Base-by-base conservation (phyloP, 2,113 vertebrate species). In the Anolis carolinensis region DNA sequence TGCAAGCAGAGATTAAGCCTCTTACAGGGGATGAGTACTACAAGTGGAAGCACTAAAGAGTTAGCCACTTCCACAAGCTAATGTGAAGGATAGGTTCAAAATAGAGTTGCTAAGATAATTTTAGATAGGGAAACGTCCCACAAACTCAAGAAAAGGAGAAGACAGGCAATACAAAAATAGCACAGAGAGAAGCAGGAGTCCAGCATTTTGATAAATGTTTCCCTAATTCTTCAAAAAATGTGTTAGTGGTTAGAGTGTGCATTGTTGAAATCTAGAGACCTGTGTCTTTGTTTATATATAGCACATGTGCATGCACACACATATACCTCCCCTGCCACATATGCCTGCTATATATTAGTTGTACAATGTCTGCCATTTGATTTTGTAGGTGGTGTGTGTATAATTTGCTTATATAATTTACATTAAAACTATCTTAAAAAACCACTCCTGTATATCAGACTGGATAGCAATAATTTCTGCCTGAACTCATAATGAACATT, bases 391-490 rank as follows among this genome's bases (percentile, higher is more conserved):
- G 68, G 23, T 4, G 27, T 39, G 27, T 62, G 44, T 79, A 25
- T 36, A 48, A 65, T 48, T 20, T 39, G 36, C 55, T 75, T 4
- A 75, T 48, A 76, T 23, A 82, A 39, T n/a, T 39, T 18, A 75
- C 30, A 50, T 16, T 80, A 16, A 63, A 39, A 52, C 48, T 27
- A 65, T 9, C 23, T n/a, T 50, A 8, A 74, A 75, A 30, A 74
- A 18, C 8, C 3, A 50, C 74, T 81, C 25, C n/a, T 34, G 48
- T 21, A 20, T 59, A 77, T 48, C 30, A 75, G 39, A 83, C 39
- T 89, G 59, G 52, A 79, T 86, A 87, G 9, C 81, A 90, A 16
- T 79, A 91, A 82, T 34, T 86, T 79, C 48, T 25, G 39, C 11
- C 63, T 85, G 25, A 65, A 72, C 23, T 86, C 82, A 79, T 83